A percentile compares a stretch with the other conserved stretches of the same genome.
phyloP scores from a whole-genome alignment of 2,797 vertebrate genomes.

The Coluber constrictor region DNA sequence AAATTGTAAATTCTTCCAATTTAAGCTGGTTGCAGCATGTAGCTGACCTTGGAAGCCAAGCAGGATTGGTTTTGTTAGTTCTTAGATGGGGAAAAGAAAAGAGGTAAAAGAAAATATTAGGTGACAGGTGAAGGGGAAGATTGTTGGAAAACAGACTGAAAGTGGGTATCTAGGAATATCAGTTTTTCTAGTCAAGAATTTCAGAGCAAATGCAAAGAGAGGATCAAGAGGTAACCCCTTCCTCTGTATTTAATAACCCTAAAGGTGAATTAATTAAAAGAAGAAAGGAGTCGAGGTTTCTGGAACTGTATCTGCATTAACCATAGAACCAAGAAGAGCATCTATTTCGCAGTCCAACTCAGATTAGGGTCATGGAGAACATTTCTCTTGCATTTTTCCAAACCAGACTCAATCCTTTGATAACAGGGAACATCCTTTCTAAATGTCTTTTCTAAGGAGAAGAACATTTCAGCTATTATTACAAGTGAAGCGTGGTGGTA shows the following conservation, averaged over 20 bases:
- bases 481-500: background rate
- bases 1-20: background rate
- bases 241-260: background rate
- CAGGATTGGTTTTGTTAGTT: background rate
- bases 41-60: background rate
- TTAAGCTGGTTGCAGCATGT: background rate
- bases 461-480: background rate
- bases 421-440: background rate
- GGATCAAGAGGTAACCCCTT: background rate
- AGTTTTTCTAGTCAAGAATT: background rate
- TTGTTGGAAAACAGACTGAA: background rate
- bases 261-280: background rate
- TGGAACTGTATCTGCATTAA: background rate
- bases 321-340: background rate
- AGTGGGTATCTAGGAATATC: background rate
- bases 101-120: background rate
- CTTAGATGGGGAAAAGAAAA: background rate
- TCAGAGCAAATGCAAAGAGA: background rate
- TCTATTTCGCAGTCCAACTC: background rate
- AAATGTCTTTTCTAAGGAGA: background rate
- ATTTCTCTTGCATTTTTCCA: background rate
- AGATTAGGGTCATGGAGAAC: background rate
- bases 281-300: background rate
- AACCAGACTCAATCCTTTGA: background rate
- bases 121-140: background rate